These are phyloP conservation scores for Trichosurus vulpecula DNA, from an alignment of 2,797 vertebrate genomes.

Conservation along the genomic window DNA sequence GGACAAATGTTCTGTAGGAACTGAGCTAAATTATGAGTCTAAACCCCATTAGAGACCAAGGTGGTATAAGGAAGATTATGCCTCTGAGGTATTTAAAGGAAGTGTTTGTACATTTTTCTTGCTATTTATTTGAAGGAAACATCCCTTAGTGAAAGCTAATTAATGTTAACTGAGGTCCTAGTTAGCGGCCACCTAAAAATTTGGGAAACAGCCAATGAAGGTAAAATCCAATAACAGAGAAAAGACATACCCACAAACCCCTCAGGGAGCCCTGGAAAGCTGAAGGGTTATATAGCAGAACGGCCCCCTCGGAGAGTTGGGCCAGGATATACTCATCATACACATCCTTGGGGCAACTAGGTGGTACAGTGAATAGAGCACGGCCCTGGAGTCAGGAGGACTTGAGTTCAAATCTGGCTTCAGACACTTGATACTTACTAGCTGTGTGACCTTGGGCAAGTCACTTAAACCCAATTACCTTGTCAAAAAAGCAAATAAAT, in stretches of 20 bases:
- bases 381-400: too few species aligned
- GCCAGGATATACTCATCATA: background rate
- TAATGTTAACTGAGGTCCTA: background rate
- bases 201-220: background rate
- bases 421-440: too few species aligned
- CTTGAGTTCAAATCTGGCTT: too few species aligned
- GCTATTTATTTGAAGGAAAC: background rate
- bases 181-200: background rate
- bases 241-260: background rate
- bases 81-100: background rate
- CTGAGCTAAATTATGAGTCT: background rate
- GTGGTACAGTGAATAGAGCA: too few species aligned
- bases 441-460: too few species aligned
- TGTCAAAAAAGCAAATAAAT: too few species aligned
- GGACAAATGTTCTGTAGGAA: background rate
- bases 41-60: background rate
- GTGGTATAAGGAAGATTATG: background rate
- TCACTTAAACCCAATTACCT: too few species aligned
- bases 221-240: background rate
- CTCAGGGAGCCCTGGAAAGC: background rate
- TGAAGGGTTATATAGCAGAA: background rate
- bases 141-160: background rate
- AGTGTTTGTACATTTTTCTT: background rate
- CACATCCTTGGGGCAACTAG: too few species aligned
- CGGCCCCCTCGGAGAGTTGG: background rate